Percentiles rank a stretch among this genome's conserved stretches.
phyloP scores from a whole-genome alignment of 2,797 vertebrate species.

The Serranus cabrilla region DNA sequence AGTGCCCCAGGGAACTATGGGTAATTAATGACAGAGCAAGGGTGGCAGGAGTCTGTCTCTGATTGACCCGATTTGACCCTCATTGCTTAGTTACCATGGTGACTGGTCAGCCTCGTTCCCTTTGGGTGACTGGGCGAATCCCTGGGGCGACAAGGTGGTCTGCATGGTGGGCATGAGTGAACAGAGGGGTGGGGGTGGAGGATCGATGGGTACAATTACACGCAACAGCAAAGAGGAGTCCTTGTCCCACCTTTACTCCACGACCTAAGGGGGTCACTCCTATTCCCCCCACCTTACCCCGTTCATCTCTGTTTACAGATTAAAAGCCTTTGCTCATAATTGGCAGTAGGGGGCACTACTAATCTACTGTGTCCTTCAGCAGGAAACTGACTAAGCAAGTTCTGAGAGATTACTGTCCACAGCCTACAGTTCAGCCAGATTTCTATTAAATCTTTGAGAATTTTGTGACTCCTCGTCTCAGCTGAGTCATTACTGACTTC shows the following conservation, averaged over 20 bases:
- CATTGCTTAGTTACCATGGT: slow-evolving; percentile 64
- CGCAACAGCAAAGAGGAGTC: slow-evolving; percentile 63
- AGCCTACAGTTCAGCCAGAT: too few relatives aligned
- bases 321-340: neutral
- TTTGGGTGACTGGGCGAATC: slow-evolving; percentile 69
- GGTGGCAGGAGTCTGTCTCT: slow-evolving; percentile 76
- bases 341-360: slow-evolving; percentile 60
- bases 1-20: slow-evolving; percentile 71
- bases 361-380: slow-evolving; percentile 24
- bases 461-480: too few relatives aligned
- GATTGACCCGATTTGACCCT: slow-evolving; percentile 82
- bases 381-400: slow-evolving; percentile 14
- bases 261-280: slow-evolving; percentile 55
- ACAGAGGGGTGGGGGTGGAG: slow-evolving; percentile 37
- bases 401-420: slow-evolving; percentile 34
- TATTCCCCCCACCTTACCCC: slow-evolving; percentile 15
- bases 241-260: slow-evolving; percentile 72
- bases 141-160: slow-evolving; percentile 68
- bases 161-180: slow-evolving; percentile 63
- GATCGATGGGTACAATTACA: slow-evolving; percentile 79
- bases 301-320: slow-evolving; percentile 33
- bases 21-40: slow-evolving; percentile 81
- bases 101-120: slow-evolving; percentile 62
- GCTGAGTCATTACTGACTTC: too few relatives aligned
- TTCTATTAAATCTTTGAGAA: too few relatives aligned